Base-by-base conservation (phyloP, 2,888 invertebrate genomes). In the Hermaeophaga mercurialis region DNA sequence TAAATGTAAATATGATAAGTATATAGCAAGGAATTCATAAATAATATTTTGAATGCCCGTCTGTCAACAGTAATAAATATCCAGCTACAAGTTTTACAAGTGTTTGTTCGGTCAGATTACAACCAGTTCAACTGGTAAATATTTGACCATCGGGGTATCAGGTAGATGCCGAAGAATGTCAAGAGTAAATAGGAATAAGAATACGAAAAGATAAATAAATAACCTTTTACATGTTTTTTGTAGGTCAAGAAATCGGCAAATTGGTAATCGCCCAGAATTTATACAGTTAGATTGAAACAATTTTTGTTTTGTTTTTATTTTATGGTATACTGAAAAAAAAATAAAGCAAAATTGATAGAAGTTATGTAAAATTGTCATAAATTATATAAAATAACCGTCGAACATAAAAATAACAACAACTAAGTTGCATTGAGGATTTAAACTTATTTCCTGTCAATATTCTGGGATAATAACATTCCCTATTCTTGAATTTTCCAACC, bases 1-100 rank as follows among this genome's bases (percentile, higher is more conserved):
- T 43, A 54, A 56, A 60, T 62, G 62, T 62, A 62, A 62, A 62
- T 62, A 57, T 47, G 56, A 48, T 62, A 62, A 62, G 54, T 54
- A 61, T 56, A 61, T 48, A 50, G 54, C 48, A 31, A 44, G 44
- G 49, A 52, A 54, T 63, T 60, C 54, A 63, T 63, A 60, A 63
- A 63, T 62, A 65, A 59, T 66, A 65, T 65, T 62, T 58, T 53
- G 63, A 65, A 67, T 68, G 59, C 59, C 60, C 56, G 64, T 63
- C 66, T 65, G 69, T 68, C 69, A 67, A 65, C 69, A 65, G 60
- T 65, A 65, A 68, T 68, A 68, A 69, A 69, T 68, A 52, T 44
- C 52, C 52, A 34, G 43, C 43, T 52, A 52, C 52, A 44, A 52
- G 22, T 59, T 48, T 53, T 65, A 66, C 68, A 68, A 70, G 67